A percentile compares a stretch with the other conserved stretches of the same genome.
phyloP scores from a whole-genome alignment of 2,888 invertebrate species.

The Cosmopolites sordidus region DNA sequence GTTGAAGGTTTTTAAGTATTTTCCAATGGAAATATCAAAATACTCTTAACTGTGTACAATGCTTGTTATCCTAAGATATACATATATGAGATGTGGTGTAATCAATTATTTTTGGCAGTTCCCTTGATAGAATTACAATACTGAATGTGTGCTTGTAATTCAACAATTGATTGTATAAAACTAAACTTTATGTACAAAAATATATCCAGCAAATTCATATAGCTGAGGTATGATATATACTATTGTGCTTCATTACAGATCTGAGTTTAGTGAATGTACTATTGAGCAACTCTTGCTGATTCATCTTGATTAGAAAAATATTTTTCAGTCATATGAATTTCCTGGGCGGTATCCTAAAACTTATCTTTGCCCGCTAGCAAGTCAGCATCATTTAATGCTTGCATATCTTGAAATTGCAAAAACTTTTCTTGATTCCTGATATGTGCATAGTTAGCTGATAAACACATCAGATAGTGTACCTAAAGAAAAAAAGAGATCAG shows the following conservation, averaged over 20 bases:
- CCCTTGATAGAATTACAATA: too few species aligned
- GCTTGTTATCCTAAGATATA: too few species aligned
- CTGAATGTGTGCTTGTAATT: neutral
- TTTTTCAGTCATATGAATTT: conserved; percentile 50
- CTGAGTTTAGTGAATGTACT: conserved; percentile 20
- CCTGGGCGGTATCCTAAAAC: conserved; percentile 79
- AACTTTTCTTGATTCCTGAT: conserved; percentile 93
- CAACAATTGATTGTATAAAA: neutral
- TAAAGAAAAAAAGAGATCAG: conserved; percentile 35
- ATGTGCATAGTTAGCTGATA: conserved; percentile 93
- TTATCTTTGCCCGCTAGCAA: conserved; percentile 76
- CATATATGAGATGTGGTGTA: too few species aligned
- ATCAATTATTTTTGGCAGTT: too few species aligned
- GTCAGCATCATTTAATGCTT: conserved; percentile 72
- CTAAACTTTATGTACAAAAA: neutral
- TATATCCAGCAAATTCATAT: neutral
- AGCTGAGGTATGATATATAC: conserved; percentile 5
- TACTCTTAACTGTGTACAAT: too few species aligned
- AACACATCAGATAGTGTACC: conserved; percentile 89
- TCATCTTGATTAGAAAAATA: too few species aligned
- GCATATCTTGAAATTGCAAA: conserved; percentile 85
- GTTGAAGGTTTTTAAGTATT: too few species aligned
- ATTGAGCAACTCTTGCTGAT: neutral
- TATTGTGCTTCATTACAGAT: conserved; percentile 30
- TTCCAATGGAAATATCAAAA: too few species aligned